phyloP scores from a whole-genome alignment of 2,888 invertebrate genomes.

The Meloe dianella region DNA sequence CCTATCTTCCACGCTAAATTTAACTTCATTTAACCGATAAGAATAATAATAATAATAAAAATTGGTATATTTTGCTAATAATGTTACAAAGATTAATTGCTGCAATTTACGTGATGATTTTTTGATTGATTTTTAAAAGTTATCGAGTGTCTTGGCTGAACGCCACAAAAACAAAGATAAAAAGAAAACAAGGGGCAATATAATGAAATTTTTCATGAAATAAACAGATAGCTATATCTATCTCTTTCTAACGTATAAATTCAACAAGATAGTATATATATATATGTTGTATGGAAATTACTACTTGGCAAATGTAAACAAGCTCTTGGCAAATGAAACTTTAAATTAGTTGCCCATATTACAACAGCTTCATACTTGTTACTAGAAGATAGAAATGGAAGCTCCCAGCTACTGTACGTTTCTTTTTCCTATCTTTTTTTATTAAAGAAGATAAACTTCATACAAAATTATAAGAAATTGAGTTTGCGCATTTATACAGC shows the following conservation, averaged over 20 bases:
- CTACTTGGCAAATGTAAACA: slow-evolving; percentile 29
- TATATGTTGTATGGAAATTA: slow-evolving; percentile 16
- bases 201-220: neutral
- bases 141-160: too few relatives aligned
- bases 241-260: neutral
- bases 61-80: neutral
- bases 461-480: too few relatives aligned
- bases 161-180: neutral
- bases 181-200: neutral
- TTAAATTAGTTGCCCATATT: slow-evolving; percentile 24
- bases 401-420: neutral
- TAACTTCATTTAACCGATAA: neutral
- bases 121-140: neutral
- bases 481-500: too few relatives aligned
- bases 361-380: neutral
- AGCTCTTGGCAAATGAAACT: slow-evolving; percentile 24
- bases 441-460: neutral
- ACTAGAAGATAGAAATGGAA: neutral
- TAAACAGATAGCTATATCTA: neutral
- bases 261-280: too few relatives aligned
- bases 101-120: slow-evolving; percentile 6
- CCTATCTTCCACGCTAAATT: neutral
- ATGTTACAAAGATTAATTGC: slow-evolving; percentile 6
- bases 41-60: neutral
- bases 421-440: neutral